Evolutionary conservation across 2,888 invertebrate species (phyloP), one percentile per base, ranked within the genome.

Genomic region (Hydrotaea diabolus): DNA sequence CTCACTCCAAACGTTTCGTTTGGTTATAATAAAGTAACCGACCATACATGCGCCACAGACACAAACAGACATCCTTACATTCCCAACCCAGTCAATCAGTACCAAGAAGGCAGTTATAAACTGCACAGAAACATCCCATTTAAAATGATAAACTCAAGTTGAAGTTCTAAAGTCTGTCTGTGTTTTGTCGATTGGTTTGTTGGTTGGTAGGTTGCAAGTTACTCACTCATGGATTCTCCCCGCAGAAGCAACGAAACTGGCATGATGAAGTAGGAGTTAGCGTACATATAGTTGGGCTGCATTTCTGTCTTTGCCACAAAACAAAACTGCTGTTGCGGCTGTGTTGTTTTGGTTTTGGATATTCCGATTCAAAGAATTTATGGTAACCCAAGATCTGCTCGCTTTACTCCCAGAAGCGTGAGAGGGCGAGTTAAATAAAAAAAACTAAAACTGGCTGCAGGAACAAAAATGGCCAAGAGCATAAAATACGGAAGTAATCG

Each of bases 401-500:
- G 31, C 31, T n/a, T n/a, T n/a, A n/a, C 31, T 7, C 31, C 3
- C 31, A 31, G 31, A 31, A 31, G 31, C 31, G 31, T 31, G 31
- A 31, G 31, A 31, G 31, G 31, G 31, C 31, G 31, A 31, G 7
- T 7, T 4, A 36, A 46, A 13, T 17, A 23, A 23, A 46, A 21
- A 23, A 69, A 69, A 21, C 21, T n/a, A 46, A 21, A 23, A 69
- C 69, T 15, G 46, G 19, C 5, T 21, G 46, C 21, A 23, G 39
- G 46, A 9, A 23, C 21, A 11, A 74, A 71, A 69, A 73, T 77
- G n/a, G 85, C 85, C 82, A 85, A 69, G 39, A 81, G 85, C 85
- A 83, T 81, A 72, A 85, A 83, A 83, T 86, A 82, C 85, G 85
- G 85, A 83, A 85, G 85, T 83, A 85, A 85, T 80, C 83, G 83